Percentiles rank a stretch among this genome's conserved stretches.
These are phyloP conservation scores for Cynaeus angustus DNA, from an alignment of 2,888 invertebrate genomes.

Conservation along the genomic window DNA sequence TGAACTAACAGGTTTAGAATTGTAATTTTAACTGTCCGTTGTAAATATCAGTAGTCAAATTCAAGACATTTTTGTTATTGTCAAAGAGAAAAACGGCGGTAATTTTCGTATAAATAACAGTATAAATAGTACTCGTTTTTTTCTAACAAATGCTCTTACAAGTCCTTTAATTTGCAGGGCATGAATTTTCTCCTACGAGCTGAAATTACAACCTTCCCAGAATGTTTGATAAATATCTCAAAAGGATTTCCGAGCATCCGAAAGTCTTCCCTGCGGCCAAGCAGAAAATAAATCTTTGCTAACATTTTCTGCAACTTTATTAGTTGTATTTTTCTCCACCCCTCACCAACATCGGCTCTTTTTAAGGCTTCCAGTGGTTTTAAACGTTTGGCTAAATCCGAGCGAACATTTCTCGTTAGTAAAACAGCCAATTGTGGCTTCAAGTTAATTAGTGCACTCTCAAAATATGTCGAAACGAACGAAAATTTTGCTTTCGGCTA, in stretches of 20 bases:
- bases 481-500: slow-evolving; percentile 17
- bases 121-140: too few relatives aligned
- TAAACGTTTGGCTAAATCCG: slow-evolving; percentile 27
- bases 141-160: neutral
- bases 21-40: too few relatives aligned
- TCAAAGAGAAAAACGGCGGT: too few relatives aligned
- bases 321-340: slow-evolving; percentile 25
- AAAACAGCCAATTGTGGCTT: slow-evolving; percentile 32
- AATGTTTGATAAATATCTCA: slow-evolving; percentile 25
- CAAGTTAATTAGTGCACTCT: slow-evolving; percentile 30
- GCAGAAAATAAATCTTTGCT: slow-evolving; percentile 18
- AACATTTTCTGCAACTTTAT: slow-evolving; percentile 23
- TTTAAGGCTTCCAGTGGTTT: slow-evolving; percentile 25
- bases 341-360: slow-evolving; percentile 8
- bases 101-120: too few relatives aligned
- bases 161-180: neutral
- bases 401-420: slow-evolving; percentile 21
- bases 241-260: slow-evolving; percentile 25
- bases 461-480: slow-evolving; percentile 32
- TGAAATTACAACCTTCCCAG: slow-evolving; percentile 16
- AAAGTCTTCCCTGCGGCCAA: slow-evolving; percentile 23
- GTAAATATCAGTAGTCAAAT: too few relatives aligned
- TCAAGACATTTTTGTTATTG: too few relatives aligned
- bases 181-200: slow-evolving; percentile 1
- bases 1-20: too few relatives aligned